phyloP scores from a whole-genome alignment of 2,888 invertebrate species.

The Drosophila conformis region DNA sequence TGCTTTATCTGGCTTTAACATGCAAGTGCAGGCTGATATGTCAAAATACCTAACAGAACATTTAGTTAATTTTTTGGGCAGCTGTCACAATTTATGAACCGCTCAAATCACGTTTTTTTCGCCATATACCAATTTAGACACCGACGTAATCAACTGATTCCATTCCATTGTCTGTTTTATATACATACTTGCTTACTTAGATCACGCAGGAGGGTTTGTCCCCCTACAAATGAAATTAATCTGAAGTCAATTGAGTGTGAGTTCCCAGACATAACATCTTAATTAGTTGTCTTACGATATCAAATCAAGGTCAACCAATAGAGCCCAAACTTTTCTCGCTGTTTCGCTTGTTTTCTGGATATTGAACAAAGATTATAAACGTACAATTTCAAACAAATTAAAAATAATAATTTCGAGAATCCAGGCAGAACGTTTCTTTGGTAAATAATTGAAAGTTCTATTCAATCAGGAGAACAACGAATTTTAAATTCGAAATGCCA shows the following conservation, averaged over 20 bases:
- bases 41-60: slow-evolving; percentile 11
- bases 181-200: neutral
- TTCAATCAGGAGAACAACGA: neutral
- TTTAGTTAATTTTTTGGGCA: slow-evolving; percentile 16
- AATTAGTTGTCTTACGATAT: slow-evolving; percentile 1
- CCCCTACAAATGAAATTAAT: neutral
- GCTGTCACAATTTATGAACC: slow-evolving; percentile 56
- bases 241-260: neutral
- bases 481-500: neutral
- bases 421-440: neutral
- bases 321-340: neutral
- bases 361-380: neutral
- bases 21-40: slow-evolving; percentile 51
- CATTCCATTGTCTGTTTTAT: neutral
- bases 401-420: neutral
- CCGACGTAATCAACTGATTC: slow-evolving; percentile 38
- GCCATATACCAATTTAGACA: slow-evolving; percentile 36
- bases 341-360: neutral
- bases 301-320: slow-evolving; percentile 3
- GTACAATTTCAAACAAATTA: neutral
- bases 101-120: slow-evolving; percentile 40
- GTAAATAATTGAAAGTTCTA: neutral
- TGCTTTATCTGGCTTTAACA: slow-evolving; percentile 39
- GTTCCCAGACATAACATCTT: slow-evolving; percentile 1
- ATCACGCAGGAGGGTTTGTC: slow-evolving; percentile 13